Percentiles rank a stretch among this genome's conserved stretches.
phyloP scores from a whole-genome alignment of 2,888 invertebrate genomes.

The Sarcophaga carnaria region DNA sequence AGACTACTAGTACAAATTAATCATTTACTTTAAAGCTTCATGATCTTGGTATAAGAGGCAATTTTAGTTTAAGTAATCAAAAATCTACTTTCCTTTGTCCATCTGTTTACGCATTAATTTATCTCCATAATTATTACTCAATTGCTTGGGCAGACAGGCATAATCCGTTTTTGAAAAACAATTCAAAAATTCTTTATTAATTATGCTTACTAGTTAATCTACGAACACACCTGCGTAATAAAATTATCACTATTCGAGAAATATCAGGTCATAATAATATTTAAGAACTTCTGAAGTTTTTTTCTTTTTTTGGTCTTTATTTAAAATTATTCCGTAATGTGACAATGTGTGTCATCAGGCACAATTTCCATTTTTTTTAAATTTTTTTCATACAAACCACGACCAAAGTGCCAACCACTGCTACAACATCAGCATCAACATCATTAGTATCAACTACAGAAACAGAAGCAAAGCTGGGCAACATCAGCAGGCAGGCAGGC shows the following conservation, averaged over 20 bases:
- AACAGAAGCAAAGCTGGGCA: constrained; percentile 24
- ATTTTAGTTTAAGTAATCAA: too few relatives aligned
- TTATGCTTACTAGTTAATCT: too few relatives aligned
- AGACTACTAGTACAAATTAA: too few relatives aligned
- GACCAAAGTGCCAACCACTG: constrained; percentile 44
- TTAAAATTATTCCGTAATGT: constrained; percentile 1
- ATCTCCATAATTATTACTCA: too few relatives aligned
- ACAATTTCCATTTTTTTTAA: not conserved
- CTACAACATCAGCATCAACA: constrained; percentile 22
- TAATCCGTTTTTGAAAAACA: too few relatives aligned
- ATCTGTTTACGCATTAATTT: too few relatives aligned
- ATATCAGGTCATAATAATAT: not conserved
- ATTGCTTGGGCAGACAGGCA: too few relatives aligned
- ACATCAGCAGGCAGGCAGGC: not conserved
- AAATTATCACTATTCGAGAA: not conserved
- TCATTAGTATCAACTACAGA: constrained; percentile 47
- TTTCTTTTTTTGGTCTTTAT: not conserved
- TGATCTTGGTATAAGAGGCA: too few relatives aligned
- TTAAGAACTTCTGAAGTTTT: constrained; percentile 37
- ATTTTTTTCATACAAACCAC: constrained; percentile 37
- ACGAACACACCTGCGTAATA: too few relatives aligned
- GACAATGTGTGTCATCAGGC: constrained; percentile 48
- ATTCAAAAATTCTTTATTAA: too few relatives aligned
- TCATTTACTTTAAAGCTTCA: too few relatives aligned
- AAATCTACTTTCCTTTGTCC: too few relatives aligned